Base-by-base conservation (phyloP, 2,113 vertebrate genomes). In the Saguinus imperator region DNA sequence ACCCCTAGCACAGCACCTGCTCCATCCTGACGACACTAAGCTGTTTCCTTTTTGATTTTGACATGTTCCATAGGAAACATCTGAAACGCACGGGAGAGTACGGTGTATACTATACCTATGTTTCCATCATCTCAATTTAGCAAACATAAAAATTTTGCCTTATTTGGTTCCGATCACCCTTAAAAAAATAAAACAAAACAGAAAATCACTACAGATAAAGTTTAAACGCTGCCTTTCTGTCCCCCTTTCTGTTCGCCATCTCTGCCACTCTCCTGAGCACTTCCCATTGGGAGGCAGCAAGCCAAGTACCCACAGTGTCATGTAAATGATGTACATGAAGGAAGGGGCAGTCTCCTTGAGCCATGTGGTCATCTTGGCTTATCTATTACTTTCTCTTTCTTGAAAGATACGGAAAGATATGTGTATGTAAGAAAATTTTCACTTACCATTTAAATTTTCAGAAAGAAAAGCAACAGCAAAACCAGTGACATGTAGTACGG, bases 141-240 rank as follows among this genome's bases (percentile, higher is more conserved):
- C 64, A 45, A 43, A 86, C 45, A 43, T 29, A 68, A 82, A 73
- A 2, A 13, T 45, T 77, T 76, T 79, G 72, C n/a, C 29, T 81
- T 52, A 50, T 45, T 87, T 76, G 57, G 64, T 89, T 94, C 64
- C 70, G 23, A 79, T 68, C 50, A 80, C 29, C 27, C 52, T 89
- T 77, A 25, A 50, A 92, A 91, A 94, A 66, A 64, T 35, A 94
- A 97, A 52, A 64, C 29, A 95, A 97, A 43, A n/a, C 17, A 52
- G 50, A 17, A 52, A 52, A 61, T n/a, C 10, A 18, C 48, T 75
- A 1, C 25, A 14, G 21, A 25, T 57, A 5, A 81, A 76, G 6
- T 73, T 61, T 73, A 61, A 83, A 40, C 37, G 20, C 83, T 72
- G 9, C 5, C 57, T 50, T 52, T 72, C 52, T 21, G 17, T 7